A percentile compares a stretch with the other conserved stretches of the same genome.
These are phyloP conservation scores for Neogobius melanostomus DNA, from an alignment of 2,113 vertebrate species.

Conservation along the genomic window DNA sequence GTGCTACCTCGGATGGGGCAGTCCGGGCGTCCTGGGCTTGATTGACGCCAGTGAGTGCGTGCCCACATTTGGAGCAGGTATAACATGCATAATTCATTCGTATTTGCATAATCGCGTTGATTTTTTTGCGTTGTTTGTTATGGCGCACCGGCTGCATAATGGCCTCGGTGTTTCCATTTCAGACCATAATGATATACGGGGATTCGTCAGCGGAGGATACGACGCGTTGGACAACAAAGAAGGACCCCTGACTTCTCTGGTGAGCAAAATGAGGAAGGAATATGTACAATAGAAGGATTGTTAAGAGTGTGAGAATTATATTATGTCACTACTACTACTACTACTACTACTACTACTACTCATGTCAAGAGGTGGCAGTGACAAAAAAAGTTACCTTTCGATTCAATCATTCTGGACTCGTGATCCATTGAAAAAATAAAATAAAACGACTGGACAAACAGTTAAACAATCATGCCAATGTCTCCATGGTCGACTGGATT, in stretches of 20 bases:
- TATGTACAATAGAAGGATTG: not conserved
- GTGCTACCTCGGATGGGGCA: slow-evolving; percentile 80
- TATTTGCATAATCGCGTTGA: not conserved
- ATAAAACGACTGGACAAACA: too few species aligned
- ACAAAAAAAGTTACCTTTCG: too few species aligned
- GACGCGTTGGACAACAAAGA: slow-evolving; percentile 76
- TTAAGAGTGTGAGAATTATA: too few species aligned
- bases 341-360: too few species aligned
- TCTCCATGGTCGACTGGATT: too few species aligned
- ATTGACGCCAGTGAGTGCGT: slow-evolving; percentile 81
- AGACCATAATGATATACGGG: slow-evolving; percentile 76
- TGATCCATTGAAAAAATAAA: too few species aligned
- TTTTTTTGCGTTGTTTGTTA: not conserved
- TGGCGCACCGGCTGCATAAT: not conserved
- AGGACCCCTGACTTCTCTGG: slow-evolving; percentile 73
- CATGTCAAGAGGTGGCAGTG: too few species aligned
- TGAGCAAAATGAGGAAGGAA: slow-evolving; percentile 24
- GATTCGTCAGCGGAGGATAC: slow-evolving; percentile 78
- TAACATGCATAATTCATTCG: not conserved
- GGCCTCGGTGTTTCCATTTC: slow-evolving; percentile 6
- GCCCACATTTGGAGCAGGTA: slow-evolving; percentile 80
- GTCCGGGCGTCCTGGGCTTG: slow-evolving; percentile 74
- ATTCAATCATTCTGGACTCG: too few species aligned
- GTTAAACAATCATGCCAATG: too few species aligned
- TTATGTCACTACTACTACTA: too few species aligned